Evolutionary conservation across 2,797 vertebrate species (phyloP), one percentile per base, ranked within the genome.

Genomic region (Simalia tracyae): DNA sequence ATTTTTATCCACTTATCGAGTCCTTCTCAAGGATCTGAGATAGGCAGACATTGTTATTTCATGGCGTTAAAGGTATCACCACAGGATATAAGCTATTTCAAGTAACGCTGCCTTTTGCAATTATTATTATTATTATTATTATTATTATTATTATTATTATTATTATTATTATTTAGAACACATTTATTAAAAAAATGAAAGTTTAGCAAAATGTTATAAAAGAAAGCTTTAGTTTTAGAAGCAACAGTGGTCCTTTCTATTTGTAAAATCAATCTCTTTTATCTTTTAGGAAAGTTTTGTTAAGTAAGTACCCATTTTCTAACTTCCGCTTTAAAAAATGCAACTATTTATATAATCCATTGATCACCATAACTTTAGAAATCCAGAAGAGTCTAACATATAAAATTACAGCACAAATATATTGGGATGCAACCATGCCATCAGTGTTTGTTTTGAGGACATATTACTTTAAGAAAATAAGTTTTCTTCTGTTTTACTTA

Each of bases 321-420:
- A 87, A 14, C 17, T 50, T 76, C 56, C 1, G 50, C 28, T 89
- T 54, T 19, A 50, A 72, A 7, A 87, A 56, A 56, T 89, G 2
- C 24, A 91, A 6, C 56, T 19, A 56, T 14, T 46, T 91, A 76
- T 63, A 63, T 42, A 90, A 36, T 36, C 54, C 46, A 64, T n/a
- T 26, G 60, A 86, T 36, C 50, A 17, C 28, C n/a, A 76, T 24
- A 36, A 50, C 56, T 76, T 50, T 91, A 87, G n/a, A 28, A 31
- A 87, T 72, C 56, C 0, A 81, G 2, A 59, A 60, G 59, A 9
- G 56, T 26, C 10, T 59, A 72, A 87, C 59, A 46, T 66, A 31
- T 50, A 90, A 66, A 86, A 91, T 87, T 87, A 19, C 50, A 76
- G 87, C 46, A 72, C 17, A 87, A 91, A 72, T 10, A 68, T 28